Base-by-base conservation (phyloP, 2,113 vertebrate species). In the Caranx ignobilis region DNA sequence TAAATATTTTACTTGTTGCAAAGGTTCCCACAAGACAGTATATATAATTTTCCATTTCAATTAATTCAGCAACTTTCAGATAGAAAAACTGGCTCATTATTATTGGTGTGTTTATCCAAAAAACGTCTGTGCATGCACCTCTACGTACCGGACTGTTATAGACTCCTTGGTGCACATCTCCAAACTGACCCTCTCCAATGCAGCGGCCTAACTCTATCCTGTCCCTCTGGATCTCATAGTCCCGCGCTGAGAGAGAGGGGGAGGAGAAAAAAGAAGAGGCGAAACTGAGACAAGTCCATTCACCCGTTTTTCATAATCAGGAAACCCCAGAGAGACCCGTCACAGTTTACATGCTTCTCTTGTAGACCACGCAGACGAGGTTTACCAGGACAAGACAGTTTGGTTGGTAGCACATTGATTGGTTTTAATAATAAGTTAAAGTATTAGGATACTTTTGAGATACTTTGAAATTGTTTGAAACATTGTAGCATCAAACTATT, bases 151-250 rank as follows among this genome's bases (percentile, higher is more conserved):
- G 97, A 83, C 95, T 97, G 85, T 96, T 91, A 83, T 99, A 99
- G 79, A 98, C 92, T 82, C 98, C 98, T 90, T 99, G 98, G 85
- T 99, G 98, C 0, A 99, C 98, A 31, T 99, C 98, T 84, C 98
- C 98, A 92, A 99, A 99, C 84, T 99, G 98, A 60, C 98, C 98
- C 95, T 99, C 98, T 74, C 98, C 98, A 39, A 99, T 99, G 86
- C 98, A 99, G 75, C 97, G 96, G 18, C 98, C 98, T 52, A 99
- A 93, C 75, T 99, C 97, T 85, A 99, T 99, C 88, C 97, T 94
- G 56, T 99, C 98, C 82, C 98, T 96, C 71, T 98, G 97, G 94
- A 99, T 98, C 92, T 99, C 98, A 92, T 99, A 99, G 94, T 99
- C 98, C 93, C 98, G 96, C 41, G 98, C 98, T 99, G 95, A 69